Conservation (phyloP, 1,140 invertebrate species). For the Pseudoatta argentina region DNA sequence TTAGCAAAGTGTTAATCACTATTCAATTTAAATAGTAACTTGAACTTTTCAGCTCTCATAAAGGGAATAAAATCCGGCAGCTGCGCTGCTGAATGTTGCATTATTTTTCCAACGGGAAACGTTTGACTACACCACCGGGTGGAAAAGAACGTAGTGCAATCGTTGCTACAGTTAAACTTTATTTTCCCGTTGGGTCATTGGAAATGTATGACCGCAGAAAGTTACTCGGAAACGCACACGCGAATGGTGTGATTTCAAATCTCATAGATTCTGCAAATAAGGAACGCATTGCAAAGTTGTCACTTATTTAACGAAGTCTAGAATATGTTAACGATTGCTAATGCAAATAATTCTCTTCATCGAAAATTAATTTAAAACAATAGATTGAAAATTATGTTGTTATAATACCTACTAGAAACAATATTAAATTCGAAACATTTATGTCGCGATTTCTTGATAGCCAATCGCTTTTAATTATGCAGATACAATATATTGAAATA, state of each 20-base stretch:
- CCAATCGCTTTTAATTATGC: not conserved
- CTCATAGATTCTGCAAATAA: conserved; percentile 9
- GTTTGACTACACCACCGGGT: not conserved
- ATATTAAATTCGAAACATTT: not conserved
- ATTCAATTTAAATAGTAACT: conserved; percentile 29
- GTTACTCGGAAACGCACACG: conserved; percentile 15
- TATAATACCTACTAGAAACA: too few species aligned
- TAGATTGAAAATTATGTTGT: not conserved
- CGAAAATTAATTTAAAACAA: not conserved
- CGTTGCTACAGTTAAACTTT: conserved; percentile 52
- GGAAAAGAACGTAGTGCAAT: conserved; percentile 30
- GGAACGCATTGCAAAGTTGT: not conserved
- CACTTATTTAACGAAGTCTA: conserved; percentile 12
- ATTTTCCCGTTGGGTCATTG: conserved; percentile 57
- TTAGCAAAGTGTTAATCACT: not conserved
- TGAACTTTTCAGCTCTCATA: conserved; percentile 29
- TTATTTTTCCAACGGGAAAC: conserved; percentile 44
- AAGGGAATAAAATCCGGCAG: not conserved
- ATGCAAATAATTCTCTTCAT: not conserved
- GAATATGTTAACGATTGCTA: not conserved
- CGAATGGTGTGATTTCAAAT: conserved; percentile 32
- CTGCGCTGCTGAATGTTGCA: not conserved
- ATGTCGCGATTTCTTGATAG: not conserved
- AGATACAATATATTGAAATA: not conserved
- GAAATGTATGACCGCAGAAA: conserved; percentile 38